Evolutionary conservation across 2,888 invertebrate genomes (phyloP), one percentile per base, ranked within the genome.

Genomic region (Drosophila buzzatii): DNA sequence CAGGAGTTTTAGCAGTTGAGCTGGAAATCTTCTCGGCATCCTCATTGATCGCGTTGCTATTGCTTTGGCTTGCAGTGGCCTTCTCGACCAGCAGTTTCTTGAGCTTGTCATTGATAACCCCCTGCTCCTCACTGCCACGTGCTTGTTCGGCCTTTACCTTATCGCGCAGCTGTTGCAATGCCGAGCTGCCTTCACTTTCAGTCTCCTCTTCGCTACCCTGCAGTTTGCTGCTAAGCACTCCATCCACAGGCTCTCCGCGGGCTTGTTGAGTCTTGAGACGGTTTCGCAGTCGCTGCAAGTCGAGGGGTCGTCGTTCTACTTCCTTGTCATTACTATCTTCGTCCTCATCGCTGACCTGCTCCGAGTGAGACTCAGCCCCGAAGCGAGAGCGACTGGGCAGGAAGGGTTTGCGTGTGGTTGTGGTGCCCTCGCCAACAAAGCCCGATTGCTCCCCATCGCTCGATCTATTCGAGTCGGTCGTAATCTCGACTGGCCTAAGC

Each of bases 81-180:
- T 35, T 62, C 59, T 83, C 87, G 4, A 77, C 69, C 18, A 91
- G 67, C 5, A 91, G 45, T 41, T 91, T 84, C 47, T 89, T 90
- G 2, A 91, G 73, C n/a, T 85, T 88, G 1, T 79, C 75, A 31
- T 70, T 91, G 14, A 86, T 76, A 8, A 88, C 85, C 5, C 82
- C 84, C 35, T 86, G 73, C 3, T 90, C 82, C 3, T 76, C 75
- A 2, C 78, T 78, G 2, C 80, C 73, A 1, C 81, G 73, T 1
- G 79, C 77, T 33, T 90, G 81, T 20, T 85, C 82, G 0, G 68
- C 76, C 64, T 85, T 89, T 0, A 90, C 80, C 45, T 89, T 90
- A 9, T 89, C 76, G n/a, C 84, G 78, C 37, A 88, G 44, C 31
- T 74, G 77, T 27, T 85, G 87, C 45, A 90, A 57, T 9, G 82